Conservation (phyloP, 1,140 invertebrate species). For the Hyles vespertilio region DNA sequence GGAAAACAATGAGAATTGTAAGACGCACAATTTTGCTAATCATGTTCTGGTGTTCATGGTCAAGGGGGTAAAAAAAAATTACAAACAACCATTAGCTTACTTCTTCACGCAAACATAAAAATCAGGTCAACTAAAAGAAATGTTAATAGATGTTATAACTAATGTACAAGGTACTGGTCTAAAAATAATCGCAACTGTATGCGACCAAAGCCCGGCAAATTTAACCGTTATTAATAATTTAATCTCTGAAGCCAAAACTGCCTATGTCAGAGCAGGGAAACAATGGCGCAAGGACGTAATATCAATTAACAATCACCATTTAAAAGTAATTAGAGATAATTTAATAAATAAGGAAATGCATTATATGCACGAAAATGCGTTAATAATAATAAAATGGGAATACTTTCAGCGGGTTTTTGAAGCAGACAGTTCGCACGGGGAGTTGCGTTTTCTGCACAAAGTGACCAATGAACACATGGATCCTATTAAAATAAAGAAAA, state of each 20-base stretch:
- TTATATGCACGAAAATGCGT: too few species aligned
- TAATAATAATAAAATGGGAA: too few species aligned
- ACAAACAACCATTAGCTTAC: slow-evolving; percentile 2
- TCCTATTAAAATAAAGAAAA: slow-evolving; percentile 18
- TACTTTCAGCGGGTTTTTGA: too few species aligned
- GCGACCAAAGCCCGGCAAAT: slow-evolving; percentile 8
- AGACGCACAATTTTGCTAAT: slow-evolving; percentile 23
- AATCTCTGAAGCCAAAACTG: slow-evolving; percentile 20
- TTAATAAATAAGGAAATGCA: slow-evolving; percentile 3
- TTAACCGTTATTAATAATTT: slow-evolving; percentile 27
- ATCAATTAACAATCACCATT: slow-evolving; percentile 16
- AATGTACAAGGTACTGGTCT: slow-evolving; percentile 13
- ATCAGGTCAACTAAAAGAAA: slow-evolving; percentile 21
- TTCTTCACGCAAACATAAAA: slow-evolving; percentile 23
- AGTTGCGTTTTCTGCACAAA: too few species aligned
- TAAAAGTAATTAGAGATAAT: slow-evolving; percentile 35
- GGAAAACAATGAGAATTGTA: slow-evolving; percentile 5
- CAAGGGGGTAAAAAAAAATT: too few species aligned
- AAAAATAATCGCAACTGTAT: slow-evolving; percentile 12
- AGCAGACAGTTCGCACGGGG: too few species aligned
- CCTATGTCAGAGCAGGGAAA: slow-evolving; percentile 11
- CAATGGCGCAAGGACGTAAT: slow-evolving; percentile 12
- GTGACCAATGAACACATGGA: neutral
- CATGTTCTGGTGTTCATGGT: slow-evolving; percentile 7
- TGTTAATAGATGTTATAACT: slow-evolving; percentile 10